Conservation (phyloP, 2,113 vertebrate genomes). For the Ptilorrhoa leucosticta region DNA sequence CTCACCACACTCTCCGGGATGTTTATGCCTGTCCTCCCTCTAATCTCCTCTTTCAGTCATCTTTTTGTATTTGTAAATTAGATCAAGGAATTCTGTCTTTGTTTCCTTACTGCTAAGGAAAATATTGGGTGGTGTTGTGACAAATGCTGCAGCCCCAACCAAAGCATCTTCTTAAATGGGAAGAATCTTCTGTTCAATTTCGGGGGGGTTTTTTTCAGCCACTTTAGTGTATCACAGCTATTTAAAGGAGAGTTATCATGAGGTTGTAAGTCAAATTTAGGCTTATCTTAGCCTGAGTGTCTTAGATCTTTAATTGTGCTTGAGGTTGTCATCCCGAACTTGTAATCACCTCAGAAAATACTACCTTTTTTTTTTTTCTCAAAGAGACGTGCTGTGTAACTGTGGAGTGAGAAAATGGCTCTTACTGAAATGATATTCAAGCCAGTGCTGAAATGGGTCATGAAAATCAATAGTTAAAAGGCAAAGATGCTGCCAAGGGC, state of each 20-base stretch:
- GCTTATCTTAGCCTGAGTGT: not conserved
- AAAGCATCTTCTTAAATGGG: not conserved
- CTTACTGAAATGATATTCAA: not conserved
- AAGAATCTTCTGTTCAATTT: not conserved
- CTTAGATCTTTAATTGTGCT: not conserved
- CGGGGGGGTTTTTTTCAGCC: not conserved
- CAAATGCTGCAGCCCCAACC: not conserved
- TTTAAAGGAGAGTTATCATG: not conserved
- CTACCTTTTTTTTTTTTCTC: not conserved
- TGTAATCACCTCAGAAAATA: not conserved
- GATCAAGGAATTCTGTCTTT: not conserved
- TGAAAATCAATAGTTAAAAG: not conserved
- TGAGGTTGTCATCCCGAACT: not conserved
- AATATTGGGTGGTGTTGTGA: not conserved
- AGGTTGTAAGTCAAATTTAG: not conserved
- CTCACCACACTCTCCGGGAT: not conserved
- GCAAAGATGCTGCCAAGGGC: not conserved
- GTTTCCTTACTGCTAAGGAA: not conserved
- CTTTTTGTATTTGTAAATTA: not conserved
- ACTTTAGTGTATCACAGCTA: not conserved
- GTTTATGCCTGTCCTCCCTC: not conserved
- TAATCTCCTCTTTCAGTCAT: not conserved
- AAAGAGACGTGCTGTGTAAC: not conserved
- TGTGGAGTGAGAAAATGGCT: not conserved
- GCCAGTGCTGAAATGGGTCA: not conserved